Evolutionary conservation across 2,888 invertebrate genomes (phyloP).

Genomic region (Mimas tiliae): DNA sequence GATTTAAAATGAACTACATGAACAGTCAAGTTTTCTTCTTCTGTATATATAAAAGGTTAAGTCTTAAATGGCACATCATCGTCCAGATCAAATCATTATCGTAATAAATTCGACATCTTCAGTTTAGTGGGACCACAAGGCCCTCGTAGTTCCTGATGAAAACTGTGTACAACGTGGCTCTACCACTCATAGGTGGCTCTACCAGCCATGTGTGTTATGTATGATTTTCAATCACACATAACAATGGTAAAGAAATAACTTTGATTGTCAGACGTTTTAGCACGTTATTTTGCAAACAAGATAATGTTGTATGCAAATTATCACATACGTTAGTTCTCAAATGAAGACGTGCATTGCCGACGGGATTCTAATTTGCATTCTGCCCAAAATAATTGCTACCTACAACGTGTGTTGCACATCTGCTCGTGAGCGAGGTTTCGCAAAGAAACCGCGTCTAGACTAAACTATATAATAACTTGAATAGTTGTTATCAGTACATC

Average conservation of each 20-base stretch:
- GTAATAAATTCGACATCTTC: no score
- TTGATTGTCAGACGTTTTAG: neutral
- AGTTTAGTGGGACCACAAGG: no score
- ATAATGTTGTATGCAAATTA: constrained; percentile 18
- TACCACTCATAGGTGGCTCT: no score
- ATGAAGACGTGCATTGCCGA: constrained; percentile 9
- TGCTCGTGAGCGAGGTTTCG: constrained; percentile 37
- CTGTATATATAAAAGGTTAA: no score
- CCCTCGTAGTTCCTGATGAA: no score
- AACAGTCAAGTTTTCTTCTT: no score
- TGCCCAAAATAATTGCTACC: constrained; percentile 33
- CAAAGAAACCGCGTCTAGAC: constrained; percentile 42
- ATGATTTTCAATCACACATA: neutral
- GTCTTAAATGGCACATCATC: no score
- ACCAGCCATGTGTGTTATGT: no score
- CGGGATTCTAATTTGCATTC: constrained; percentile 20
- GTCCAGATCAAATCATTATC: no score
- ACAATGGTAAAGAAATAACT: neutral
- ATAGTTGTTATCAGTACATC: neutral
- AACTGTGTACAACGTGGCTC: no score
- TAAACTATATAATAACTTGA: constrained; percentile 35
- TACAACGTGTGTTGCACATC: constrained; percentile 31
- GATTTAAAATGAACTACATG: no score
- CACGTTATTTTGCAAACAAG: constrained; percentile 25
- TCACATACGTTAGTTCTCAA: constrained; percentile 10